A percentile compares a stretch with the other conserved stretches of the same genome.
Evolutionary conservation across 1,140 invertebrate genomes (phyloP).

Genomic region (Agraylea sexmaculata): DNA sequence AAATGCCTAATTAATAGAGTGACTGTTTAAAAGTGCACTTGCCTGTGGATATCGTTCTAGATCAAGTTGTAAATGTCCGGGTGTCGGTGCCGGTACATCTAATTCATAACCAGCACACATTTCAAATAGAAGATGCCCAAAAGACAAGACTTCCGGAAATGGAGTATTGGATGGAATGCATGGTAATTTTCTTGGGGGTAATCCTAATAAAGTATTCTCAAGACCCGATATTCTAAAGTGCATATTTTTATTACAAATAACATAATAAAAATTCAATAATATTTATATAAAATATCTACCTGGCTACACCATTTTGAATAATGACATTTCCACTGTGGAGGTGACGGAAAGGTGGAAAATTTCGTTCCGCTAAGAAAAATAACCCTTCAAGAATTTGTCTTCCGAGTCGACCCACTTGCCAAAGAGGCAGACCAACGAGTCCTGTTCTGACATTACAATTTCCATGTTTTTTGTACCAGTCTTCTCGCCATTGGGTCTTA

Average conservation of each 20-base stretch:
- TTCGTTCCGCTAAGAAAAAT: conserved; percentile 73
- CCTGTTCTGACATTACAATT: conserved; percentile 5
- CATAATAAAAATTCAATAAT: neutral
- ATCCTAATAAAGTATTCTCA: conserved; percentile 74
- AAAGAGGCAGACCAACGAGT: conserved; percentile 50
- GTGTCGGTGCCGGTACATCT: conserved; percentile 55
- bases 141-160: conserved; percentile 61
- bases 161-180: conserved; percentile 27
- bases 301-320: conserved; percentile 77
- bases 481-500: conserved; percentile 37
- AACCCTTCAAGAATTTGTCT: conserved; percentile 80
- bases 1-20: neutral
- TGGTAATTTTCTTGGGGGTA: conserved; percentile 45
- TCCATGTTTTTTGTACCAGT: conserved; percentile 31
- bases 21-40: neutral
- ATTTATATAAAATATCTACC: conserved; percentile 28
- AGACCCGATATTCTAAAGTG: conserved; percentile 57
- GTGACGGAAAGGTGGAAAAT: conserved; percentile 76
- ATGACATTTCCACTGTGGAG: conserved; percentile 85
- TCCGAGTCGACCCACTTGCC: conserved; percentile 74
- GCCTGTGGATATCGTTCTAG: conserved; percentile 62
- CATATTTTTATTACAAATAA: neutral
- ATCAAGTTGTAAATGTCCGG: conserved; percentile 56
- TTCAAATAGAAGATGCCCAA: conserved; percentile 77
- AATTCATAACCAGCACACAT: conserved; percentile 81